phyloP scores from a whole-genome alignment of 2,888 invertebrate genomes.

The Meganola albula region DNA sequence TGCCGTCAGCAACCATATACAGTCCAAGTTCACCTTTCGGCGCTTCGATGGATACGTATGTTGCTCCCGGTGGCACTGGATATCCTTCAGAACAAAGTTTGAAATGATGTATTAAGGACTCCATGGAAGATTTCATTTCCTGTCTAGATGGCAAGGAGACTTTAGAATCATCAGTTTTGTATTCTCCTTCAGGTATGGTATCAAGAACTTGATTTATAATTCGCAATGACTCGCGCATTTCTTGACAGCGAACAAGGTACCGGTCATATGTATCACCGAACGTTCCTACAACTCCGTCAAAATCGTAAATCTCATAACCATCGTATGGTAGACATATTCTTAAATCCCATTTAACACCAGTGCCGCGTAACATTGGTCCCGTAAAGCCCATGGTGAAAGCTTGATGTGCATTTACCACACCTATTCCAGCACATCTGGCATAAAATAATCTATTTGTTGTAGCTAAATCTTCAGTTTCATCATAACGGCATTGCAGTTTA shows the following conservation, averaged over 20 bases:
- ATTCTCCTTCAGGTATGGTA: constrained; percentile 88
- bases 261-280: constrained; percentile 93
- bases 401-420: constrained; percentile 83
- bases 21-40: constrained; percentile 94
- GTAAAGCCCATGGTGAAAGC: constrained; percentile 85
- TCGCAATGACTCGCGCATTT: constrained; percentile 86
- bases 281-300: constrained; percentile 88
- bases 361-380: constrained; percentile 85
- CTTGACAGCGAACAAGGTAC: constrained; percentile 81
- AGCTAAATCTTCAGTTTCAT: constrained; percentile 89
- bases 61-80: constrained; percentile 88
- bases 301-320: constrained; percentile 88
- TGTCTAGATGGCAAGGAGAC: constrained; percentile 83
- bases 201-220: constrained; percentile 90
- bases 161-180: constrained; percentile 89
- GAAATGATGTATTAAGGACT: constrained; percentile 93
- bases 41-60: constrained; percentile 87
- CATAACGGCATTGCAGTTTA: constrained; percentile 84
- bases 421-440: constrained; percentile 84
- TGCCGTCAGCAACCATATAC: constrained; percentile 91
- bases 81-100: constrained; percentile 90
- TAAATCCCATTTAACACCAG: constrained; percentile 93
- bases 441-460: constrained; percentile 84
- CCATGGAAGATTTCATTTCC: constrained; percentile 94
- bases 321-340: constrained; percentile 90